These are phyloP conservation scores for Ptilonorhynchus violaceus DNA, from an alignment of 2,113 vertebrate genomes.

Conservation along the genomic window DNA sequence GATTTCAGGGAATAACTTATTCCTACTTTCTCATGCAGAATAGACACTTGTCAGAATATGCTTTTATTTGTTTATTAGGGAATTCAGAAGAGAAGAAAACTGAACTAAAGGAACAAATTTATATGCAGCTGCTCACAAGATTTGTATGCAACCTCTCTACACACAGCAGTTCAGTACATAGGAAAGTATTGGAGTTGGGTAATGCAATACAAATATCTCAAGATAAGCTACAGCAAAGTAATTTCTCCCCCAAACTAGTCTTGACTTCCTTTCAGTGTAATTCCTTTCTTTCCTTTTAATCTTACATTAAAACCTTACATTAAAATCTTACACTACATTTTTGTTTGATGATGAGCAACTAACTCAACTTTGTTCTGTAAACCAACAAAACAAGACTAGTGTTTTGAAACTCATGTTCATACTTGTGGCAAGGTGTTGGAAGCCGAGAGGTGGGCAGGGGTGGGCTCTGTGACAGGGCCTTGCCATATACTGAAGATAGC, in stretches of 20 bases:
- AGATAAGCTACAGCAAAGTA: neutral
- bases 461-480: neutral
- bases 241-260: neutral
- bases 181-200: neutral
- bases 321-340: neutral
- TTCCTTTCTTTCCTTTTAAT: neutral
- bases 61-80: neutral
- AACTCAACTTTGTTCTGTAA: neutral
- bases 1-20: neutral
- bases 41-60: neutral
- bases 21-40: neutral
- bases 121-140: neutral
- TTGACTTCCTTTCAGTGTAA: neutral
- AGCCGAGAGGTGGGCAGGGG: neutral
- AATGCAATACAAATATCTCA: neutral
- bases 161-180: neutral
- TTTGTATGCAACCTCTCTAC: neutral
- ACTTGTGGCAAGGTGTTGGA: neutral
- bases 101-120: neutral
- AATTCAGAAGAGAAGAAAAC: neutral
- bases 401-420: neutral
- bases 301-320: neutral
- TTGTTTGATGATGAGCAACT: neutral
- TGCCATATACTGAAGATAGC: accelerated
- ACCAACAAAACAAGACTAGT: neutral